Percentiles rank a stretch among this genome's conserved stretches.
Evolutionary conservation across 2,113 vertebrate genomes (phyloP).

Genomic region (Bombycilla garrulus): DNA sequence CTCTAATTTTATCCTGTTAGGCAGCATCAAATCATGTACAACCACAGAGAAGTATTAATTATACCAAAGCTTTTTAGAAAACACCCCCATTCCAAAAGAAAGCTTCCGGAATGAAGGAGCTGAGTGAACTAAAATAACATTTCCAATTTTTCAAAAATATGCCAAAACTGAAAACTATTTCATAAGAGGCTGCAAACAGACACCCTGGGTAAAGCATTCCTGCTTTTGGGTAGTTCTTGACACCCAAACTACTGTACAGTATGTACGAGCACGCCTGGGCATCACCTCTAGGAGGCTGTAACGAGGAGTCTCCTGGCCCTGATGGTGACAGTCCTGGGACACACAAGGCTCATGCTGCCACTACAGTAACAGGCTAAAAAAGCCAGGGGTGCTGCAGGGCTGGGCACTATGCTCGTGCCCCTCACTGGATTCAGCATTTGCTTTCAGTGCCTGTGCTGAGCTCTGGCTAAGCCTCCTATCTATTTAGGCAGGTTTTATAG

Average conservation of each 20-base stretch:
- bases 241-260: background rate
- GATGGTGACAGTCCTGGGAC: background rate
- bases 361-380: background rate
- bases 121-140: background rate
- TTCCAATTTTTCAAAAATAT: background rate
- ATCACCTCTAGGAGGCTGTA: background rate
- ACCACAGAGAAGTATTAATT: background rate
- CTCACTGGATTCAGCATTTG: rapidly evolving
- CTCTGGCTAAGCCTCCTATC: background rate
- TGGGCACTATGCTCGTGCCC: rapidly evolving
- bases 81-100: background rate
- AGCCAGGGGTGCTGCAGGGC: background rate
- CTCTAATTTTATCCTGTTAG: background rate
- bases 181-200: background rate
- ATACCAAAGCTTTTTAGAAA: background rate
- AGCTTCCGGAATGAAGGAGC: background rate
- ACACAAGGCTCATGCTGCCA: rapidly evolving
- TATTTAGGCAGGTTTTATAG: background rate
- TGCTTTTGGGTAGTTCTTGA: background rate
- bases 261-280: rapidly evolving
- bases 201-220: background rate
- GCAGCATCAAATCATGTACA: background rate
- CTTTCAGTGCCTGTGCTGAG: background rate
- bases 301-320: rapidly evolving
- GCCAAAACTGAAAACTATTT: background rate